Percentiles rank a stretch among this genome's conserved stretches.
phyloP scores from a whole-genome alignment of 2,888 invertebrate species.

The Trisateles emortualis region DNA sequence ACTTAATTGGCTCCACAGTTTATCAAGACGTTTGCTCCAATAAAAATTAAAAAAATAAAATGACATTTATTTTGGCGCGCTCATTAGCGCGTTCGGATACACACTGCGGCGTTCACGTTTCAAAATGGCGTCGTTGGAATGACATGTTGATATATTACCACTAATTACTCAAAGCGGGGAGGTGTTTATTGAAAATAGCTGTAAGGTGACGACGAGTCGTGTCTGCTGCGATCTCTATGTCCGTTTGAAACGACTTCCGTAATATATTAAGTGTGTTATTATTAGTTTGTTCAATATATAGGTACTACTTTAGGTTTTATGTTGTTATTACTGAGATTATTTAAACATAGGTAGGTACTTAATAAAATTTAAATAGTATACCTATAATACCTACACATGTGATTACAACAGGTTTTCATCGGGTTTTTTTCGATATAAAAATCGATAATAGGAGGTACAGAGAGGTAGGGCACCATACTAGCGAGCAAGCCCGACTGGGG shows the following conservation, averaged over 20 bases:
- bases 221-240: conserved; percentile 65
- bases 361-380: too few species aligned
- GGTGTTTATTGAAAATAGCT: conserved; percentile 84
- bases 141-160: conserved; percentile 83
- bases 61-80: conserved; percentile 69
- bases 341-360: too few species aligned
- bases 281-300: conserved; percentile 1
- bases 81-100: conserved; percentile 67
- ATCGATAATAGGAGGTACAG: too few species aligned
- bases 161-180: conserved; percentile 80
- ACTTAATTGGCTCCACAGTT: conserved; percentile 18
- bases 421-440: too few species aligned
- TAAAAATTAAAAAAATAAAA: conserved; percentile 38
- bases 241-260: conserved; percentile 51
- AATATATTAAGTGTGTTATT: conserved; percentile 31
- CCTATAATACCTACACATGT: too few species aligned
- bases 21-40: conserved; percentile 13
- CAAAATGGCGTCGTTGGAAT: conserved; percentile 55
- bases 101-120: conserved; percentile 35
- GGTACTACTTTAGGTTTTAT: too few species aligned
- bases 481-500: too few species aligned
- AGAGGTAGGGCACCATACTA: too few species aligned
- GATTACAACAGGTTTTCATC: too few species aligned
- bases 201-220: conserved; percentile 72
- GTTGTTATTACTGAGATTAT: too few species aligned